Percentiles rank a stretch among this genome's conserved stretches.
phyloP scores from a whole-genome alignment of 2,113 vertebrate species.

The Leucoraja erinaceus region DNA sequence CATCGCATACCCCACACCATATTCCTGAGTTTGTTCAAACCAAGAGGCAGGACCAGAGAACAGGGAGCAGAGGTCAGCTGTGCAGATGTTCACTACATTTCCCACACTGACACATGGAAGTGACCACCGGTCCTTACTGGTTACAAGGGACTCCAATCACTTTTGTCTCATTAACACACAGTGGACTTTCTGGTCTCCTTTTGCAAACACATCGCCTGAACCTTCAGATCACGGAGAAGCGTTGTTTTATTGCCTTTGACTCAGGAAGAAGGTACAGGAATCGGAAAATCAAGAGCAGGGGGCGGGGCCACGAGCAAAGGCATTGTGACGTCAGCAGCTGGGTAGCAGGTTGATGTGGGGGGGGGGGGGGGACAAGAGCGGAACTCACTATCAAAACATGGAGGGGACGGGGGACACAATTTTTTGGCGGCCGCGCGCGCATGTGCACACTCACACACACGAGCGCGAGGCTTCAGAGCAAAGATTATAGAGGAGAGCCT shows the following conservation, averaged over 20 bases:
- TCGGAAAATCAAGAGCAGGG: too few relatives aligned
- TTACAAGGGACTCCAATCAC: background rate
- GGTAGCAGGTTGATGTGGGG: too few relatives aligned
- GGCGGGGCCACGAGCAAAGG: too few relatives aligned
- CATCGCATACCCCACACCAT: background rate
- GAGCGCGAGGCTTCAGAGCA: too few relatives aligned
- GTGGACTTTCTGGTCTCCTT: background rate
- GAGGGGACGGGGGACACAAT: too few relatives aligned
- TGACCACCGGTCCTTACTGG: background rate
- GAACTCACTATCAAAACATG: too few relatives aligned
- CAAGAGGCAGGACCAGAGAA: background rate
- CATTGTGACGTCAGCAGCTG: too few relatives aligned
- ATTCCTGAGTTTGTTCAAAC: background rate
- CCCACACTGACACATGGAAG: background rate
- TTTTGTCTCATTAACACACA: background rate
- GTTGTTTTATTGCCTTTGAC: background rate
- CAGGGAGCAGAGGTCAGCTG: background rate
- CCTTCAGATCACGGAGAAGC: background rate
- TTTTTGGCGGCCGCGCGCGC: too few relatives aligned
- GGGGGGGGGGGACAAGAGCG: too few relatives aligned
- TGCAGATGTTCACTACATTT: background rate
- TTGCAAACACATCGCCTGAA: background rate
- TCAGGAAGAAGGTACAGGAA: too few relatives aligned
- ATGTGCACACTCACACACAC: too few relatives aligned
- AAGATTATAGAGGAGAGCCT: too few relatives aligned